Conservation (phyloP, 2,888 invertebrate species). For the Aleiodes alternator region DNA sequence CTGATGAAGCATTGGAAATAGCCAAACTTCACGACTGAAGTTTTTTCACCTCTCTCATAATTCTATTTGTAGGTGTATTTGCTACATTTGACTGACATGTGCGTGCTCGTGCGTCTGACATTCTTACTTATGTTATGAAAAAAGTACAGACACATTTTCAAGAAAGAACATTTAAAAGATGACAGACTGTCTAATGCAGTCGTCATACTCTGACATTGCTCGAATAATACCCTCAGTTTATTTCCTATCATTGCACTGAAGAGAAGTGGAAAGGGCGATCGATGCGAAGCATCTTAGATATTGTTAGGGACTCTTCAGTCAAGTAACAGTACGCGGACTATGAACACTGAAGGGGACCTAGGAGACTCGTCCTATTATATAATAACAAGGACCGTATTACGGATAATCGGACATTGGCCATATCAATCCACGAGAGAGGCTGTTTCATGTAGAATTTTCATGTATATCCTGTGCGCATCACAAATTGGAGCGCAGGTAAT, state of each 20-base stretch:
- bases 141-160: no score
- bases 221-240: no score
- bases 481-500: constrained; percentile 34
- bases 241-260: no score
- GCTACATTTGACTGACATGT: background rate
- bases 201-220: no score
- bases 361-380: constrained; percentile 46
- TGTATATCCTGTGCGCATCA: background rate
- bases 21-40: no score
- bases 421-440: constrained; percentile 40
- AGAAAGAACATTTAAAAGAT: no score
- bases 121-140: no score
- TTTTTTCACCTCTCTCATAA: background rate
- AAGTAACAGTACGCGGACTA: background rate
- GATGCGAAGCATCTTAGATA: no score
- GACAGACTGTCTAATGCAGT: no score
- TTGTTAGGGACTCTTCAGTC: background rate
- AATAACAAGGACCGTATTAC: constrained; percentile 34
- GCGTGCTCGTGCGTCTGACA: background rate
- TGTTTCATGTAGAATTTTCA: background rate
- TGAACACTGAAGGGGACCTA: constrained; percentile 46
- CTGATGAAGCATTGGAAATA: no score
- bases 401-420: constrained; percentile 49
- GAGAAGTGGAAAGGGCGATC: no score
- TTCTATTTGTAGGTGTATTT: background rate